Base-by-base conservation (phyloP, 2,888 invertebrate species). In the Hypena proboscidalis region DNA sequence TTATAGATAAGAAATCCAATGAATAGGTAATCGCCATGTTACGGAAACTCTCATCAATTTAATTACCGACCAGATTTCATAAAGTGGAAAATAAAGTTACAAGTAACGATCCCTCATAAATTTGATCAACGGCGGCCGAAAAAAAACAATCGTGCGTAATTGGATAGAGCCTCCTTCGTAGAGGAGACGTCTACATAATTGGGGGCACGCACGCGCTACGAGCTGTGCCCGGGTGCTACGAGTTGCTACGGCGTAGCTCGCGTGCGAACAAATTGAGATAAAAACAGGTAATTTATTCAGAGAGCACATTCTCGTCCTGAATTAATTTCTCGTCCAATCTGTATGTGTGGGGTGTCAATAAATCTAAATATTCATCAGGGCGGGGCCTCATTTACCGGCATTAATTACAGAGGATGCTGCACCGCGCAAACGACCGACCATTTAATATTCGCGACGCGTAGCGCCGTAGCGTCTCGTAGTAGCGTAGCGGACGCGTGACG, bases 301-400 rank as follows among this genome's bases (percentile, higher is more conserved):
- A 58, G 62, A 68, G 67, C 60, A 60, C 64, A 62, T 68, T 55
- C 52, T 51, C 33, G 33, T 22, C 51, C 56, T 40, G 58, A 61
- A 62, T 68, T 66, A 57, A 66, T 67, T 45, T 54, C 43, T 56
- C 52, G 58, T 58, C 56, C 67, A 55, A 64, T 63, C 60, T 63
- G 63, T 58, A 49, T 59, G 60, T 68, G 62, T 51, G 53, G 47
- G 63, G 61, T 66, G 74, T 72, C 75, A 68, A 78, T 79, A 76
- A 72, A 79, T 77, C 67, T 80, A 77, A 80, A 80, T 80, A 80
- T 78, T 79, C 76, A 80, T 74, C 64, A 74, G 69, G 39, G 40
- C 36, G 44, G 44, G 52, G 46, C 37, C 60, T 68, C 68, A 60
- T 67, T 70, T 60, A 59, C 55, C 58, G 43, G 66, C 66, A 68